Evolutionary conservation across 2,888 invertebrate genomes (phyloP).

Genomic region (Adineta ricciae): DNA sequence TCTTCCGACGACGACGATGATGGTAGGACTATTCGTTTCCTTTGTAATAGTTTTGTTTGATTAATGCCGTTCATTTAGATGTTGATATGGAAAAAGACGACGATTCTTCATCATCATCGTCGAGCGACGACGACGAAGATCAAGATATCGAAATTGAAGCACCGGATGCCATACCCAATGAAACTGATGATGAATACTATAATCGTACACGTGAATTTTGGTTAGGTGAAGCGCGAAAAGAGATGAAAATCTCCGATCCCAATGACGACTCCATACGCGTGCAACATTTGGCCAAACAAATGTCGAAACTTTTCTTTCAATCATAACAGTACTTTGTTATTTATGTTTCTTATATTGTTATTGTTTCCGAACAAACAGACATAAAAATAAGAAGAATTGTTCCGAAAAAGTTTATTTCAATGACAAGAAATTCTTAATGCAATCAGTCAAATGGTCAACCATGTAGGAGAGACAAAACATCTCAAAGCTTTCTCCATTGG

Average conservation of each 20-base stretch:
- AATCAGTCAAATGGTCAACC: no score
- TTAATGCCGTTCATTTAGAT: not conserved
- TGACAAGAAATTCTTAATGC: no score
- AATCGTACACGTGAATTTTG: constrained; percentile 43
- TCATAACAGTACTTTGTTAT: not conserved
- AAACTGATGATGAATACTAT: constrained; percentile 41
- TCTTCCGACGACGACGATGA: constrained; percentile 51
- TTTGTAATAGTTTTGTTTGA: not conserved
- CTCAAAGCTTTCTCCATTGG: no score
- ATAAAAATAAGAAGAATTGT: not conserved
- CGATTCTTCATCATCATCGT: constrained; percentile 39
- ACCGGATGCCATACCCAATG: constrained; percentile 39
- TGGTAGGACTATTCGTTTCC: constrained; percentile 43
- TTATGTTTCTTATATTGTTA: not conserved
- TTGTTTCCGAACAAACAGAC: not conserved
- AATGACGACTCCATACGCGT: not conserved
- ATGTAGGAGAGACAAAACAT: no score
- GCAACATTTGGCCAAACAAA: not conserved
- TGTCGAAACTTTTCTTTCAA: not conserved
- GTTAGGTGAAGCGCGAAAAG: constrained; percentile 41
- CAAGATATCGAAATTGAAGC: constrained; percentile 43
- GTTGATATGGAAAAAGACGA: constrained; percentile 47
- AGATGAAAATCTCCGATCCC: constrained; percentile 35
- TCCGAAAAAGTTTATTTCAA: not conserved
- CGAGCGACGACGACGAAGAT: constrained; percentile 38